A percentile compares a stretch with the other conserved stretches of the same genome.
Evolutionary conservation across 2,113 vertebrate genomes (phyloP).

Genomic region (Strigops habroptila): DNA sequence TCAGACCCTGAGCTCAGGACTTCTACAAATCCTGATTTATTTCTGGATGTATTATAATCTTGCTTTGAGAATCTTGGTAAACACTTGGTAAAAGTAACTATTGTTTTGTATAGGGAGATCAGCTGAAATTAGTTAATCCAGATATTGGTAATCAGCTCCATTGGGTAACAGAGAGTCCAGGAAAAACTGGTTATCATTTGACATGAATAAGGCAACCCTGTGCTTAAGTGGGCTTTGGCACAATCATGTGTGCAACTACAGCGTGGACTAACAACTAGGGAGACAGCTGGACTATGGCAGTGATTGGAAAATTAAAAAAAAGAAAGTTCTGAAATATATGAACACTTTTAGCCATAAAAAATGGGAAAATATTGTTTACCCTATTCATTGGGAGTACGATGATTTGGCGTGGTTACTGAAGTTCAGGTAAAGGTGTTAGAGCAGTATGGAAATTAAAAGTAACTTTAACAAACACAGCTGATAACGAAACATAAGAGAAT

Average conservation of each 20-base stretch:
- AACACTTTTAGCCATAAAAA: not conserved
- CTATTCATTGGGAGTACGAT: not conserved
- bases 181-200: not conserved
- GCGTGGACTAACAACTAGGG: not conserved
- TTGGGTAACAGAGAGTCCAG: not conserved
- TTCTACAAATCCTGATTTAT: not conserved
- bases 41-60: not conserved
- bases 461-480: not conserved
- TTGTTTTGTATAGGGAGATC: not conserved
- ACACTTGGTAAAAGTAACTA: not conserved
- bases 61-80: not conserved
- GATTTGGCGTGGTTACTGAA: not conserved
- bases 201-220: not conserved
- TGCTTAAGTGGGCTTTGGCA: not conserved
- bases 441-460: not conserved
- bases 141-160: not conserved
- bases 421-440: not conserved
- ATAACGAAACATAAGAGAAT: not conserved
- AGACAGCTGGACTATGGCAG: not conserved
- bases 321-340: not conserved
- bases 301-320: not conserved
- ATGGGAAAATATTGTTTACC: not conserved
- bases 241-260: not conserved
- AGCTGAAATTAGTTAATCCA: not conserved
- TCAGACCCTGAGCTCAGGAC: not conserved